A percentile compares a stretch with the other conserved stretches of the same genome.
phyloP scores from a whole-genome alignment of 2,888 invertebrate species.

The Copidosoma aretas region DNA sequence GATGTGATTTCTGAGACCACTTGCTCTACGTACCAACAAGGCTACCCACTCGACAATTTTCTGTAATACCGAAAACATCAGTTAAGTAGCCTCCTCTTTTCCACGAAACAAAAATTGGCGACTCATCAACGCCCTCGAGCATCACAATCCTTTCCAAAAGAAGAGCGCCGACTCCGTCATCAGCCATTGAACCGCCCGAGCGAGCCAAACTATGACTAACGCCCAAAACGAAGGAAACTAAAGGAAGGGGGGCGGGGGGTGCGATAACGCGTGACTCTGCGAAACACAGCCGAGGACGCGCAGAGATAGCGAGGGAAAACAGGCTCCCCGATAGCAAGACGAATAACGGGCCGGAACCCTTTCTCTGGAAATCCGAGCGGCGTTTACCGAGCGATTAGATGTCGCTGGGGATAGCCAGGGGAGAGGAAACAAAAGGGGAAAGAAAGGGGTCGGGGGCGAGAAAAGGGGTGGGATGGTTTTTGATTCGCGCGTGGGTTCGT shows the following conservation, averaged over 20 bases:
- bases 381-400: conserved; percentile 52
- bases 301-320: conserved; percentile 8
- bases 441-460: not conserved
- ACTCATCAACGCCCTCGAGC: no score
- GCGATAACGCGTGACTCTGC: not conserved
- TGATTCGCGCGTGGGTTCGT: conserved; percentile 28
- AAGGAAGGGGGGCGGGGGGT: not conserved
- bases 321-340: not conserved
- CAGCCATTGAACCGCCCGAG: no score
- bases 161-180: no score
- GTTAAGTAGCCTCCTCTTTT: no score
- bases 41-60: no score
- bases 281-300: not conserved
- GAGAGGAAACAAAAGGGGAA: not conserved
- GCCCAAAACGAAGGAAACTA: not conserved
- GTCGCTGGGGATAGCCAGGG: conserved; percentile 38
- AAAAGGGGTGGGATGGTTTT: conserved; percentile 10
- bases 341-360: conserved; percentile 18
- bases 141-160: no score
- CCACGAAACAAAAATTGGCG: no score
- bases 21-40: no score
- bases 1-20: no score
- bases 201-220: conserved; percentile 51
- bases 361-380: conserved; percentile 42
- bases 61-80: no score